Percentiles rank a stretch among this genome's conserved stretches.
These are phyloP conservation scores for Heliocidaris tuberculata DNA, from an alignment of 35 echinoderm and acorn worm species.

Conservation along the genomic window DNA sequence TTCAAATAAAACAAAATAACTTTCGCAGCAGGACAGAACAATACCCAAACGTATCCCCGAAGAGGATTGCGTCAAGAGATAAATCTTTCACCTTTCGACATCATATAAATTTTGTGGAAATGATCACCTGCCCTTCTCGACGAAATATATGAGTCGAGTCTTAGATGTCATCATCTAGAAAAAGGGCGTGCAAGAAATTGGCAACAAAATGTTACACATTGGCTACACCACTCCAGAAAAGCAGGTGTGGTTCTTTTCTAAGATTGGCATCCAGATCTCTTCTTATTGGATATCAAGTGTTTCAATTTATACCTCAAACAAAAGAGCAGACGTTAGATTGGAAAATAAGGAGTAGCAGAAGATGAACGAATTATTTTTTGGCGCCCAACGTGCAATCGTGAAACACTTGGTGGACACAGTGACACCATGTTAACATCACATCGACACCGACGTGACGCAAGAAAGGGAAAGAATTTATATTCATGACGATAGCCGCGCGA, in stretches of 20 bases:
- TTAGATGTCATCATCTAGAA: background rate
- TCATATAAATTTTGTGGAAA: background rate
- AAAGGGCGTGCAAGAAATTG: background rate
- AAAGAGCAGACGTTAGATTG: background rate
- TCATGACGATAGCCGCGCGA: conserved; percentile 4
- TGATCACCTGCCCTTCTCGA: background rate
- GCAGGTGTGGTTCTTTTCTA: background rate
- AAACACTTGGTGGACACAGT: background rate
- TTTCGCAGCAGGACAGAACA: background rate
- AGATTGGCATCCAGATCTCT: background rate
- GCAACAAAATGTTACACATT: background rate
- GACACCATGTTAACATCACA: conserved; percentile 31
- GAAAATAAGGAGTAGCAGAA: background rate
- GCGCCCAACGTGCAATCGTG: background rate
- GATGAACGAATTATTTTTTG: background rate
- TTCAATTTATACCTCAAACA: background rate
- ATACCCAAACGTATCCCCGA: background rate
- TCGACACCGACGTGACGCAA: background rate
- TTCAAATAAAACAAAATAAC: background rate
- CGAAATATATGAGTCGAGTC: background rate
- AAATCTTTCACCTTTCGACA: background rate
- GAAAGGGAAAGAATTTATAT: background rate
- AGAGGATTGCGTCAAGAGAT: background rate
- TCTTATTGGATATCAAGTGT: conserved; percentile 11
- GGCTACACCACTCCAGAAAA: background rate